Percentiles rank a stretch among this genome's conserved stretches.
These are phyloP conservation scores for Scaptomyza caliginosa DNA, from an alignment of 2,888 invertebrate genomes.

Conservation along the genomic window DNA sequence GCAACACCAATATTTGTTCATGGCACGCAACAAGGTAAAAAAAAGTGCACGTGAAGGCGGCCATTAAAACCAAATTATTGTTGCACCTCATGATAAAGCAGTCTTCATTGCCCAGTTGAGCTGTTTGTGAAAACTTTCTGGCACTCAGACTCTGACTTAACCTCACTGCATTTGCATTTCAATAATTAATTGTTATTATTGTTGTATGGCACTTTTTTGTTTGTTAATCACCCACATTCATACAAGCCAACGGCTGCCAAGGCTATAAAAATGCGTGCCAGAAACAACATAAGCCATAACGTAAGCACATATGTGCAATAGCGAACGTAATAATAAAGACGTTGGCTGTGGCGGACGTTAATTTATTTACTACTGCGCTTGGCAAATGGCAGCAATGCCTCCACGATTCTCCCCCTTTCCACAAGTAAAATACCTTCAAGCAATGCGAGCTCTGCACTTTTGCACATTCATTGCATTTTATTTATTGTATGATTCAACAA, in stretches of 20 bases:
- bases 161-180: slow-evolving; percentile 61
- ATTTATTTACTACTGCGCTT: slow-evolving; percentile 68
- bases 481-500: slow-evolving; percentile 72
- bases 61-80: slow-evolving; percentile 33
- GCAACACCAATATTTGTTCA: slow-evolving; percentile 40
- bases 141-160: slow-evolving; percentile 28
- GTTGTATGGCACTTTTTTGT: slow-evolving; percentile 52
- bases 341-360: slow-evolving; percentile 62
- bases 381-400: slow-evolving; percentile 30
- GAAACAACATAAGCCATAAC: slow-evolving; percentile 46
- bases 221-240: slow-evolving; percentile 26
- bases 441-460: slow-evolving; percentile 60
- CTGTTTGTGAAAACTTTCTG: slow-evolving; percentile 51
- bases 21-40: slow-evolving; percentile 37
- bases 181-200: slow-evolving; percentile 72
- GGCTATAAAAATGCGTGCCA: slow-evolving; percentile 39
- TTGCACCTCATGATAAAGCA: slow-evolving; percentile 53
- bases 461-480: slow-evolving; percentile 69
- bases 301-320: slow-evolving; percentile 28
- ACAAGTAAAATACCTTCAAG: slow-evolving; percentile 22
- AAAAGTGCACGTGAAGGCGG: neutral
- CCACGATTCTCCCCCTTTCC: neutral
- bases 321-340: slow-evolving; percentile 55
- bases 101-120: slow-evolving; percentile 12
- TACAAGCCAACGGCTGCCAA: slow-evolving; percentile 2